Percentiles rank a stretch among this genome's conserved stretches.
Evolutionary conservation across 2,113 vertebrate species (phyloP).

Genomic region (Struthio camelus): DNA sequence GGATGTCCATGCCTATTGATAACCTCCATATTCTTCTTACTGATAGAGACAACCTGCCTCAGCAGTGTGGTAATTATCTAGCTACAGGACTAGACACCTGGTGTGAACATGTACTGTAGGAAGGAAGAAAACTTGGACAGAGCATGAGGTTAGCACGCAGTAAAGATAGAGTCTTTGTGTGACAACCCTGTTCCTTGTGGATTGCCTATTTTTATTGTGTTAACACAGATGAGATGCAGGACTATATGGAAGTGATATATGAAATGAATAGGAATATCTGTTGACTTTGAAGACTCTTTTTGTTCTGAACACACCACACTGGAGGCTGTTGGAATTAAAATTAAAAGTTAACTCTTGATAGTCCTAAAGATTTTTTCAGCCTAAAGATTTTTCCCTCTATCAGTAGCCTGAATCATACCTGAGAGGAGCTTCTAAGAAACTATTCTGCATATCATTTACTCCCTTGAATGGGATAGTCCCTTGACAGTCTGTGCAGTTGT

Average conservation of each 20-base stretch:
- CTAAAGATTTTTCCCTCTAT: conserved; percentile 24
- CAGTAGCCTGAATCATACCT: conserved; percentile 35
- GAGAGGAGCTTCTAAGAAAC: conserved; percentile 58
- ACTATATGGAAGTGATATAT: background rate
- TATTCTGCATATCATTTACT: background rate
- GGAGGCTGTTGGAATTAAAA: background rate
- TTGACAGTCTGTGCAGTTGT: conserved; percentile 36
- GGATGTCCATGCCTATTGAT: background rate
- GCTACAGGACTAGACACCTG: background rate
- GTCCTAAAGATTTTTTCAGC: background rate
- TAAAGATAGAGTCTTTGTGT: background rate
- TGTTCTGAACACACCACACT: background rate
- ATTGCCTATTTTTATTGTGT: background rate
- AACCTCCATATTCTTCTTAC: too few species aligned
- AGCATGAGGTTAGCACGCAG: background rate
- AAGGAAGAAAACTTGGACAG: background rate
- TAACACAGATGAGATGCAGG: background rate
- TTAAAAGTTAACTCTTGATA: conserved; percentile 3
- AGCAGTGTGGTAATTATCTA: background rate
- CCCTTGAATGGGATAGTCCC: conserved; percentile 40
- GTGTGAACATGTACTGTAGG: too few species aligned
- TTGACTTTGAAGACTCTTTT: background rate
- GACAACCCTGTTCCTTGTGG: background rate
- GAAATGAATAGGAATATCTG: background rate
- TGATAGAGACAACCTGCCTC: too few species aligned